Evolutionary conservation across 1,140 invertebrate species (phyloP).

Genomic region (Drosophila lini): DNA sequence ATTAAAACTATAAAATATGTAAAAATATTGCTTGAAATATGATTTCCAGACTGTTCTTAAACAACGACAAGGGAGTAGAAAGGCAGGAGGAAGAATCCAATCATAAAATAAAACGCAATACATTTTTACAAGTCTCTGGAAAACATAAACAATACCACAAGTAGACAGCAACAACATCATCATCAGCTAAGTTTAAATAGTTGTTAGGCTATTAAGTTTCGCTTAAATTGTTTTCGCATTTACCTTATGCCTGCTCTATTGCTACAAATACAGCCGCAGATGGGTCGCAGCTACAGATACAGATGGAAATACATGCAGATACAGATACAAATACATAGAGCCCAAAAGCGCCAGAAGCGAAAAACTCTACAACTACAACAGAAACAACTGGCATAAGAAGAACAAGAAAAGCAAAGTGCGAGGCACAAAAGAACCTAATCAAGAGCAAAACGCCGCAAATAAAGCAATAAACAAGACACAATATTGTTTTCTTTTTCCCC

Average conservation of each 20-base stretch:
- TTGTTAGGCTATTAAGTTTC: constrained; percentile 80
- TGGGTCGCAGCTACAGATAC: constrained; percentile 30
- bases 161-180: constrained; percentile 18
- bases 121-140: constrained; percentile 60
- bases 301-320: constrained; percentile 22
- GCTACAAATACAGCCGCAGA: neutral
- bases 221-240: constrained; percentile 80
- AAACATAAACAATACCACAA: constrained; percentile 44
- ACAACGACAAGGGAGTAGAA: neutral
- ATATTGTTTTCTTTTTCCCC: constrained; percentile 64
- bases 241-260: constrained; percentile 56
- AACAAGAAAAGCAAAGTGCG: constrained; percentile 64
- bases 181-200: constrained; percentile 63
- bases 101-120: constrained; percentile 79
- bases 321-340: constrained; percentile 22
- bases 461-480: constrained; percentile 82
- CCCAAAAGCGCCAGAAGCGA: constrained; percentile 48
- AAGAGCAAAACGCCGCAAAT: constrained; percentile 80
- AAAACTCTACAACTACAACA: constrained; percentile 17
- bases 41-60: neutral
- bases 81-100: constrained; percentile 3
- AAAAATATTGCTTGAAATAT: neutral
- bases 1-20: neutral
- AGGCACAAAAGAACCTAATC: constrained; percentile 80
- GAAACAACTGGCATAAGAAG: constrained; percentile 20